Conservation (phyloP, 1,140 invertebrate species). For the Lutraria rhynchaena region DNA sequence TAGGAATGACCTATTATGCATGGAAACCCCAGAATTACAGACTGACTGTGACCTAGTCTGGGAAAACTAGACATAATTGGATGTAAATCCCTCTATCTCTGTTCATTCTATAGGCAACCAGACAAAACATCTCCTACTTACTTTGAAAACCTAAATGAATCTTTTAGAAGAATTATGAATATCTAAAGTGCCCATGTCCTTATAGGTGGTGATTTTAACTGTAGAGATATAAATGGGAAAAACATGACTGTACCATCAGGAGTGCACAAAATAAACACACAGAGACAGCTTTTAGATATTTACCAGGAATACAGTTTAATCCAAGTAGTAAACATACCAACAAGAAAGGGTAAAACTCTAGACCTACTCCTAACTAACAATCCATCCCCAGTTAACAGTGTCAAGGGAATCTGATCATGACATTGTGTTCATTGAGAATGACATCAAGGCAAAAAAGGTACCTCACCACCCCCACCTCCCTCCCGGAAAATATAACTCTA, state of each 20-base stretch:
- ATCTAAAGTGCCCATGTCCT: neutral
- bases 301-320: conserved; percentile 1
- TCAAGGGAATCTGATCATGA: conserved; percentile 10
- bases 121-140: neutral
- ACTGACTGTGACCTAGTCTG: conserved; percentile 22
- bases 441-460: neutral
- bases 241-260: neutral
- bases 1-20: conserved; percentile 6
- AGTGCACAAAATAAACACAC: neutral
- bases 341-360: neutral
- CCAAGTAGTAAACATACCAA: neutral
- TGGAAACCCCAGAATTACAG: conserved; percentile 20
- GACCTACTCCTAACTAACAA: conserved; percentile 9
- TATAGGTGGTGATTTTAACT: conserved; percentile 18
- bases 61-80: neutral
- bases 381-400: neutral
- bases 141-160: neutral
- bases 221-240: neutral
- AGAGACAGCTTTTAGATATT: conserved; percentile 1
- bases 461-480: neutral
- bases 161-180: neutral
- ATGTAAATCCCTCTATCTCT: neutral
- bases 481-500: neutral
- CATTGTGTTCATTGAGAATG: conserved; percentile 19
- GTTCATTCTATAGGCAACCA: conserved; percentile 7